Base-by-base conservation (phyloP, 2,797 vertebrate species). In the Toxotes lorentzi region DNA sequence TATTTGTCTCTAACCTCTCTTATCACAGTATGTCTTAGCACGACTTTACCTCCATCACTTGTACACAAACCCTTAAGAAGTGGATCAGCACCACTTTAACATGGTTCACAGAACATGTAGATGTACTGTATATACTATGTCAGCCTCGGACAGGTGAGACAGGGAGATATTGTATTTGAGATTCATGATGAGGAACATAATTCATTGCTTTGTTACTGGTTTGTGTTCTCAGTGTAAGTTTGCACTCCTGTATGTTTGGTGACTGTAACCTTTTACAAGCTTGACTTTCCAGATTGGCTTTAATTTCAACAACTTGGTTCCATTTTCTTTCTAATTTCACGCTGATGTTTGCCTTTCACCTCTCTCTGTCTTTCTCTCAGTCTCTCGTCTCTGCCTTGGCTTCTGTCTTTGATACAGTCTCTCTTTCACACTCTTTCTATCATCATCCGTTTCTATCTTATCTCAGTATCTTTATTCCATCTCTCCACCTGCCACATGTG, bases 381-480 rank as follows among this genome's bases (percentile, higher is more conserved):
- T 61, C 30, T 61, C 17, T 41, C 19, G 12, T 62, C 45, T 59
- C 43, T 63, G n/a, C 27, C 9, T 58, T 43, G 13, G 17, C 59
- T 48, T 59, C 12, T 47, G 9, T 61, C 34, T 53, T 16, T n/a
- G 12, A 56, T 40, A 17, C 34, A 35, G 13, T 67, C 41, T 64
- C 19, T 58, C 32, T 56, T 53, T 35, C 43, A 66, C 65, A 54
- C 32, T 48, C 34, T 34, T 35, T 56, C 72, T 0, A 14, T 75
- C 57, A 38, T 63, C 60, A 41, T 71, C 51, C 30, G 13, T 74
- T 45, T 77, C 21, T 45, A 5, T 51, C 72, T 82, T 61, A 69
- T 77, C 82, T 75, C 54, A 40, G 63, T 38, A 27, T 64, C 65
- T 82, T 71, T 67, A 67, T 65, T 82, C 47, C 41, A 63, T 73